Conservation (phyloP, 2,797 vertebrate species). For the Syngnathus acus region DNA sequence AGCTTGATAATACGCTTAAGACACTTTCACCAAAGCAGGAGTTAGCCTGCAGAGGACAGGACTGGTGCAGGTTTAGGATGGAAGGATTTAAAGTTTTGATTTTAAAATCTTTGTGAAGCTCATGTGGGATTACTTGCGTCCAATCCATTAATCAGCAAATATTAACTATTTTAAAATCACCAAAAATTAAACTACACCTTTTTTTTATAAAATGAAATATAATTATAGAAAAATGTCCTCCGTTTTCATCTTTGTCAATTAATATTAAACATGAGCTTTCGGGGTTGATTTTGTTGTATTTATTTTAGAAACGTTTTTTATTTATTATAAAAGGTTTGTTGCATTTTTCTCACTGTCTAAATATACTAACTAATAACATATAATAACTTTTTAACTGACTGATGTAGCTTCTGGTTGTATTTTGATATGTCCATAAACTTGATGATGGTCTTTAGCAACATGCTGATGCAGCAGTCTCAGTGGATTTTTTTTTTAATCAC, state of each 20-base stretch:
- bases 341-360: slow-evolving; percentile 1
- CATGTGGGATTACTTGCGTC: not conserved
- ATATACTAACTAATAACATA: not conserved
- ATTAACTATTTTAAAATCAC: too few relatives aligned
- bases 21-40: not conserved
- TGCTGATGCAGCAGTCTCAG: not conserved
- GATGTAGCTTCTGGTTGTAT: slow-evolving; percentile 3
- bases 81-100: not conserved
- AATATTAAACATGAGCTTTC: too few relatives aligned
- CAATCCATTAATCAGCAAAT: too few relatives aligned
- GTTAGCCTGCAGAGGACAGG: not conserved
- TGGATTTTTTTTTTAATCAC: not conserved
- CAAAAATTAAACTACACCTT: too few relatives aligned
- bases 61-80: not conserved
- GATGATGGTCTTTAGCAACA: not conserved
- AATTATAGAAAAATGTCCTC: too few relatives aligned
- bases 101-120: not conserved
- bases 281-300: too few relatives aligned
- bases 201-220: too few relatives aligned
- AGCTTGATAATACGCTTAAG: slow-evolving; percentile 1
- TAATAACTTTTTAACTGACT: not conserved
- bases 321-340: too few relatives aligned
- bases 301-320: too few relatives aligned
- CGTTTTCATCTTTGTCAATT: too few relatives aligned
- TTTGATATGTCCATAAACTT: not conserved